These are phyloP conservation scores for Drosophila suboccidentalis DNA, from an alignment of 2,888 invertebrate species.

Conservation along the genomic window DNA sequence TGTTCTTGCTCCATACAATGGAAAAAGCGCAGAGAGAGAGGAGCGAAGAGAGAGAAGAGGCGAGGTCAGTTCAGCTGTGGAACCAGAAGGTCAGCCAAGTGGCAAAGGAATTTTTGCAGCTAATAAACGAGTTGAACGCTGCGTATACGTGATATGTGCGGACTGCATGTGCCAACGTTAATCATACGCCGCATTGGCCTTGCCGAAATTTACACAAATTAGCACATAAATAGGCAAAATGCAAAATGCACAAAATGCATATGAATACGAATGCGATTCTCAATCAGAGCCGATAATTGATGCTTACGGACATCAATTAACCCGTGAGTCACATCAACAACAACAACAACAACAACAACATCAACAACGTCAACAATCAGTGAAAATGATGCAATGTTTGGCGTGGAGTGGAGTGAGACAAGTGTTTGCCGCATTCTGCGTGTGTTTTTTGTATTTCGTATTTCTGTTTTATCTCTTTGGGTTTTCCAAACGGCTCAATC, in stretches of 20 bases:
- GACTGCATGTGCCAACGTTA: slow-evolving; percentile 35
- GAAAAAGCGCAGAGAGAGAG: slow-evolving; percentile 5
- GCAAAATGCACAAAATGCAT: slow-evolving; percentile 16
- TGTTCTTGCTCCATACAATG: slow-evolving; percentile 46
- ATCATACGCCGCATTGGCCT: slow-evolving; percentile 61
- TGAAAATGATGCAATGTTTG: slow-evolving; percentile 17
- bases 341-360: not conserved
- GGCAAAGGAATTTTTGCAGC: slow-evolving; percentile 60
- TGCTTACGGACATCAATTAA: slow-evolving; percentile 59
- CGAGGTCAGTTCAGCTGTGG: slow-evolving; percentile 16
- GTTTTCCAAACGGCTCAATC: slow-evolving; percentile 56
- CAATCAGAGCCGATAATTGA: slow-evolving; percentile 55
- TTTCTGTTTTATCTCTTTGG: slow-evolving; percentile 32
- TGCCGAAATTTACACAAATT: slow-evolving; percentile 64
- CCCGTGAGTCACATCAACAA: slow-evolving; percentile 38
- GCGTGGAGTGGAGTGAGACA: slow-evolving; percentile 4
- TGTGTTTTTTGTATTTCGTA: not conserved
- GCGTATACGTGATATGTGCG: slow-evolving; percentile 56
- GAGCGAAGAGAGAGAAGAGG: slow-evolving; percentile 22
- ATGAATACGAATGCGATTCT: slow-evolving; percentile 12
- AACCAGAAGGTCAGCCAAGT: slow-evolving; percentile 69
- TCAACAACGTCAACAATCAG: not conserved
- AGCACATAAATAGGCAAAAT: slow-evolving; percentile 48
- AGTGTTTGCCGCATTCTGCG: slow-evolving; percentile 31
- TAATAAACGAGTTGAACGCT: slow-evolving; percentile 18